phyloP scores from a whole-genome alignment of 2,797 vertebrate species.

The Crax fasciolata region DNA sequence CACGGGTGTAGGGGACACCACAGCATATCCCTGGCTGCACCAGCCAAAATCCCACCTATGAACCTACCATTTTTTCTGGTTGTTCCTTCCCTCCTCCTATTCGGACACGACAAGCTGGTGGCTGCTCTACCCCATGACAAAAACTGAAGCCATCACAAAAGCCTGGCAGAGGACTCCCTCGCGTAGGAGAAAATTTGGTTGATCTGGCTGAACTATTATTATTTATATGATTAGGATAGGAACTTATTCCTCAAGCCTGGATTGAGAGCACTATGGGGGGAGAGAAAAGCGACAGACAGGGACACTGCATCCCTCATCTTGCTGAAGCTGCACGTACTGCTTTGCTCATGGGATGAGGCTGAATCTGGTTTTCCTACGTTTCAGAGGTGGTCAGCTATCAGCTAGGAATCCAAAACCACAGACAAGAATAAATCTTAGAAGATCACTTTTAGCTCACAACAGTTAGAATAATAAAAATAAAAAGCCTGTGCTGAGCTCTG shows the following conservation, averaged over 20 bases:
- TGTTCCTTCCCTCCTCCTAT: neutral
- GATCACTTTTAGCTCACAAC: neutral
- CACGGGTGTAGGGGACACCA: neutral
- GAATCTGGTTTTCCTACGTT: neutral
- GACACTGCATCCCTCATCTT: neutral
- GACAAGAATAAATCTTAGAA: neutral
- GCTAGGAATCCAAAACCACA: neutral
- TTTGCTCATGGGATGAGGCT: neutral
- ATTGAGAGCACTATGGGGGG: neutral
- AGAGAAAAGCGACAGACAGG: neutral
- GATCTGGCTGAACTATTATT: neutral
- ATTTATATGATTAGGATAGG: neutral
- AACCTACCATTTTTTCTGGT: neutral
- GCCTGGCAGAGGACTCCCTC: neutral
- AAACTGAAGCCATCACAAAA: fast-evolving
- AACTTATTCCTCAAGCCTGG: neutral
- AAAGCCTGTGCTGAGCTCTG: neutral
- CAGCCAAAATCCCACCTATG: neutral
- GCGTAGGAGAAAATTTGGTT: neutral
- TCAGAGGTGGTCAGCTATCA: neutral
- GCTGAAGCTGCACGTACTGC: neutral
- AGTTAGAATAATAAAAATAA: neutral
- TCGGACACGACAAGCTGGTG: fast-evolving
- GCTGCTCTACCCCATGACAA: neutral
- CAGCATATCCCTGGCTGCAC: no score